Evolutionary conservation across 2,113 vertebrate species (phyloP).

Genomic region (Hirundichthys speculiger): DNA sequence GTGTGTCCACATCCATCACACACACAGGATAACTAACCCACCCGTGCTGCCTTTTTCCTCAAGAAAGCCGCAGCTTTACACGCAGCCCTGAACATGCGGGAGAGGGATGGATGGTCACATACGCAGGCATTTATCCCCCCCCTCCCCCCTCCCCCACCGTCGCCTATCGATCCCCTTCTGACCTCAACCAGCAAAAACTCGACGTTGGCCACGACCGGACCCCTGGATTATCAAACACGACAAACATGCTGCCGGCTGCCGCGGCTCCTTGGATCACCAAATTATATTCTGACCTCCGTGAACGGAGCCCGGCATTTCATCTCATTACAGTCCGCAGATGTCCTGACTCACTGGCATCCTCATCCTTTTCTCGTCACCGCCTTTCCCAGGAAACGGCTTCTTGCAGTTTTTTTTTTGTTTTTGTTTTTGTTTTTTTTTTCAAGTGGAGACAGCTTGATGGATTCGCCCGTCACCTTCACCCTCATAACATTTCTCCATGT

Average conservation of each 20-base stretch:
- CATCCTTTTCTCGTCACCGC: constrained; percentile 25
- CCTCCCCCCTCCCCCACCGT: constrained; percentile 18
- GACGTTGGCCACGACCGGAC: constrained; percentile 10
- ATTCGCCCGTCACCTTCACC: constrained; percentile 33
- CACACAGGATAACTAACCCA: constrained; percentile 35
- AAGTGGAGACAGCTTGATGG: constrained; percentile 37
- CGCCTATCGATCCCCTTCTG: constrained; percentile 20
- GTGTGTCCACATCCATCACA: constrained; percentile 14
- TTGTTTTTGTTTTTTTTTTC: neutral
- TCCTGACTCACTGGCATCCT: constrained; percentile 14
- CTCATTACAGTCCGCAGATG: neutral
- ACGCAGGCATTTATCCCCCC: constrained; percentile 28
- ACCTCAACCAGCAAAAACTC: constrained; percentile 24
- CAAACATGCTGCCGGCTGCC: constrained; percentile 24
- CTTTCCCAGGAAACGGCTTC: constrained; percentile 16
- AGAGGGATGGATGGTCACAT: constrained; percentile 33
- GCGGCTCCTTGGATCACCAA: constrained; percentile 35
- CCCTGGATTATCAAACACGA: constrained; percentile 39
- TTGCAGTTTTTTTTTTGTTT: constrained; percentile 1
- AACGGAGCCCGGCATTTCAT: constrained; percentile 21
- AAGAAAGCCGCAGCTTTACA: constrained; percentile 27
- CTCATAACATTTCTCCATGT: constrained; percentile 37
- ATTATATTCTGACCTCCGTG: constrained; percentile 36
- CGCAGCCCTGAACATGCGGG: constrained; percentile 34
- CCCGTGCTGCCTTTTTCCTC: constrained; percentile 24